Conservation (phyloP, 2,888 invertebrate genomes). For the Cremastinae sp. region DNA sequence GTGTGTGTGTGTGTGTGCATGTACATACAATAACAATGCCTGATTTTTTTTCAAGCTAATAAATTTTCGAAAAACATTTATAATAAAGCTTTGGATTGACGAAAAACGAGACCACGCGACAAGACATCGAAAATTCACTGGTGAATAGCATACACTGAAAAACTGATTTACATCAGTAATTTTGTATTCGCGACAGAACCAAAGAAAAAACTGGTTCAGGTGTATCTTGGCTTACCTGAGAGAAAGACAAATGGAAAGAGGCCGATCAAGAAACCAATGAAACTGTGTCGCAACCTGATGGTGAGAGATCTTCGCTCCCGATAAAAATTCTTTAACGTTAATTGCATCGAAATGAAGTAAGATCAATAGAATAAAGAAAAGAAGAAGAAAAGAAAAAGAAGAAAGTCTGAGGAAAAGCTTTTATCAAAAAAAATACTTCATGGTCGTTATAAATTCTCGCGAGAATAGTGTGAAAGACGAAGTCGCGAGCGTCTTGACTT, state of each 20-base stretch:
- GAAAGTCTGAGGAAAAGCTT: background rate
- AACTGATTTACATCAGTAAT: constrained; percentile 79
- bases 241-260: constrained; percentile 54
- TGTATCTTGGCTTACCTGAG: constrained; percentile 63
- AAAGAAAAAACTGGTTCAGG: constrained; percentile 69
- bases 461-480: constrained; percentile 70
- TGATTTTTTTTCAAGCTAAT: constrained; percentile 23
- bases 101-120: constrained; percentile 36
- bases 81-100: constrained; percentile 10
- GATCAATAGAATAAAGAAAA: constrained; percentile 50
- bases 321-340: constrained; percentile 57
- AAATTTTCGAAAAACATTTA: too few species aligned
- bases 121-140: constrained; percentile 59
- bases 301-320: constrained; percentile 36
- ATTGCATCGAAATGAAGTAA: constrained; percentile 55
- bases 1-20: background rate
- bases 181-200: constrained; percentile 78
- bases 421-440: constrained; percentile 70
- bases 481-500: constrained; percentile 40
- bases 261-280: constrained; percentile 28
- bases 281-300: constrained; percentile 47
- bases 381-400: constrained; percentile 3
- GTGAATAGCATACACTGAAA: constrained; percentile 78
- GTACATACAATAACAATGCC: too few species aligned
- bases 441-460: constrained; percentile 75